Evolutionary conservation across 2,888 invertebrate species (phyloP), one percentile per base, ranked within the genome.

Genomic region (Scaptomyza reducta): DNA sequence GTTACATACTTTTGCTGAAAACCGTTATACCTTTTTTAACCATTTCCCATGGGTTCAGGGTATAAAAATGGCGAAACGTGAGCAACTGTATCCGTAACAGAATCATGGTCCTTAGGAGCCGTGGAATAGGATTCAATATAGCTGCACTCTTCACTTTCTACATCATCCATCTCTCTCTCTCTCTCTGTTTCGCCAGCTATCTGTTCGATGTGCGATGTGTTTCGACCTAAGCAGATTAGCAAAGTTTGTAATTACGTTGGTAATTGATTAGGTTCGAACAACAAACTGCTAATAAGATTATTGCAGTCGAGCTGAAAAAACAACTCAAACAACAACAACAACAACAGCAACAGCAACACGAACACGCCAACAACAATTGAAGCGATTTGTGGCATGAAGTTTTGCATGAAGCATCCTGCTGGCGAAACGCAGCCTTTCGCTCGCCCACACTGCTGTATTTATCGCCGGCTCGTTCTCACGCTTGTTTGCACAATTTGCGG

Each of bases 241-340:
- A 89, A 91, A 91, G 89, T 91, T 91, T 90, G 90, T 91, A 91
- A 91, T 91, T 91, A 91, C 88, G 90, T 90, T 89, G 91, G 91
- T 91, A 91, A 91, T 91, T 91, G 92, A 91, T 91, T 91, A 91
- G 92, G 90, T 91, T 91, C 91, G 90, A 91, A 91, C 91, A 91
- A 91, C 91, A 90, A 90, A 91, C 90, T 91, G 89, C 88, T 91
- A 91, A 91, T 91, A 91, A 91, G 91, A 91, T 91, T 91, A 91
- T 90, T 91, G 91, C 84, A 89, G 91, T 81, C 85, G 87, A 85
- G 89, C 89, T 86, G 87, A 89, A 89, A 89, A 89, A 86, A 86
- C 88, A 82, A 77, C 77, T 66, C 62, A 53, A 74, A 62, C 45
- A 57, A 33, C 42, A 58, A 44, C 46, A 59, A 22, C 38, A 47